A percentile compares a stretch with the other conserved stretches of the same genome.
Conservation (phyloP, 2,888 invertebrate genomes). For the Meandrusa payeni region DNA sequence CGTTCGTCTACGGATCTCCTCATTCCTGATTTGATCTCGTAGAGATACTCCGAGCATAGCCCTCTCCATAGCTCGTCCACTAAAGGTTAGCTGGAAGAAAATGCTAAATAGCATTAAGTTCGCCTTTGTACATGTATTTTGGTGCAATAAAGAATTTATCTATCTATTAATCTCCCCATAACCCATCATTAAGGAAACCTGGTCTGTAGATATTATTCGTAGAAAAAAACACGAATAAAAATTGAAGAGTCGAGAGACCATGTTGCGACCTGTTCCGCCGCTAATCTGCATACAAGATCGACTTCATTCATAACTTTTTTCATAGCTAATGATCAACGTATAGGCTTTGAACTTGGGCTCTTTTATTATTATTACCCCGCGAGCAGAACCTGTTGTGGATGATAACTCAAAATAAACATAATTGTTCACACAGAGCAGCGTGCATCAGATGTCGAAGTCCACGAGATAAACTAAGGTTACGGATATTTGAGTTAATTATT, state of each 20-base stretch:
- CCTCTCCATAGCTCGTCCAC: too few relatives aligned
- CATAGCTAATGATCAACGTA: constrained; percentile 16
- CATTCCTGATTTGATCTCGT: too few relatives aligned
- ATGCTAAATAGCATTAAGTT: too few relatives aligned
- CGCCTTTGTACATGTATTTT: too few relatives aligned
- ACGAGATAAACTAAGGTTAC: too few relatives aligned
- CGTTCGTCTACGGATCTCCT: too few relatives aligned
- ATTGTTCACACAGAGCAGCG: constrained; percentile 12
- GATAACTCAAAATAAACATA: constrained; percentile 19
- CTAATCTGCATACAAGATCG: constrained; percentile 21
- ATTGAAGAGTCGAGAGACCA: neutral
- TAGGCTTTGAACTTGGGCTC: constrained; percentile 16
- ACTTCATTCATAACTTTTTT: constrained; percentile 24
- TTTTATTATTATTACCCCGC: constrained; percentile 20
- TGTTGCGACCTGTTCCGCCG: constrained; percentile 2
- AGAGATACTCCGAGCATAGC: too few relatives aligned
- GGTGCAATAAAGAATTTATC: too few relatives aligned
- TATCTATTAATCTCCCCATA: too few relatives aligned
- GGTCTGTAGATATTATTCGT: neutral
- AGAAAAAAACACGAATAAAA: neutral
- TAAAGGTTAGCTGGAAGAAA: too few relatives aligned
- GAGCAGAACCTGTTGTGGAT: constrained; percentile 11
- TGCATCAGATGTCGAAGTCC: neutral
- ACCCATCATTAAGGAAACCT: constrained; percentile 1
- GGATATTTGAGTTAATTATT: too few relatives aligned